A percentile compares a stretch with the other conserved stretches of the same genome.
Conservation (phyloP, 2,113 vertebrate genomes). For the Macquaria ambigua region DNA sequence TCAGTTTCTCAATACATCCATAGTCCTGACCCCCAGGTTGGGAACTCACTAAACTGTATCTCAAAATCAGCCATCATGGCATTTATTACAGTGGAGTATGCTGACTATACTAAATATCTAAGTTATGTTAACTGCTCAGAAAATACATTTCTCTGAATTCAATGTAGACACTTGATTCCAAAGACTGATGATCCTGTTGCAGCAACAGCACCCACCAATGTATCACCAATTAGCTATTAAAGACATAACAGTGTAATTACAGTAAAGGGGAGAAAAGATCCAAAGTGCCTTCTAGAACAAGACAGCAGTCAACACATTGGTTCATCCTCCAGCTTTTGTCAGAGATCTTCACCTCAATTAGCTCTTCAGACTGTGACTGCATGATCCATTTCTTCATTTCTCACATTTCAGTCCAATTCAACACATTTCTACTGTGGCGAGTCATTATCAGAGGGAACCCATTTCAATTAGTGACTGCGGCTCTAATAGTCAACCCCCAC, state of each 20-base stretch:
- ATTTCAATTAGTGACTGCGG: constrained; percentile 72
- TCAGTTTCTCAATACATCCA: neutral
- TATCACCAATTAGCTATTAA: neutral
- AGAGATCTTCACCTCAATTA: constrained; percentile 59
- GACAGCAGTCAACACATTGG: neutral
- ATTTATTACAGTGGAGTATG: neutral
- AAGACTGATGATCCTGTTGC: constrained; percentile 1
- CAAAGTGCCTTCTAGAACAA: neutral
- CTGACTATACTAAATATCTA: neutral
- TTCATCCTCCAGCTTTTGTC: constrained; percentile 37
- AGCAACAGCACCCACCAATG: neutral
- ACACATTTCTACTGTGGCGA: constrained; percentile 48
- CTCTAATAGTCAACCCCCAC: constrained; percentile 66
- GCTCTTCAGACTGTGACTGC: constrained; percentile 43
- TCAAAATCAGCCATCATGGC: neutral
- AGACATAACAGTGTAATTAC: constrained; percentile 37
- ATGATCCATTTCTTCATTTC: constrained; percentile 42
- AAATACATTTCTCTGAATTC: neutral
- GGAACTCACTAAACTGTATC: neutral
- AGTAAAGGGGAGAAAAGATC: constrained; percentile 10
- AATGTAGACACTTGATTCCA: neutral
- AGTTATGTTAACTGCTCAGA: neutral
- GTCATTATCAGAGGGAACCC: constrained; percentile 64
- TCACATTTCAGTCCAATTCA: constrained; percentile 55
- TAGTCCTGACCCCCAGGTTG: neutral